These are phyloP conservation scores for Drosophila grimshawi DNA, from an alignment of 1,140 invertebrate genomes.

Conservation along the genomic window DNA sequence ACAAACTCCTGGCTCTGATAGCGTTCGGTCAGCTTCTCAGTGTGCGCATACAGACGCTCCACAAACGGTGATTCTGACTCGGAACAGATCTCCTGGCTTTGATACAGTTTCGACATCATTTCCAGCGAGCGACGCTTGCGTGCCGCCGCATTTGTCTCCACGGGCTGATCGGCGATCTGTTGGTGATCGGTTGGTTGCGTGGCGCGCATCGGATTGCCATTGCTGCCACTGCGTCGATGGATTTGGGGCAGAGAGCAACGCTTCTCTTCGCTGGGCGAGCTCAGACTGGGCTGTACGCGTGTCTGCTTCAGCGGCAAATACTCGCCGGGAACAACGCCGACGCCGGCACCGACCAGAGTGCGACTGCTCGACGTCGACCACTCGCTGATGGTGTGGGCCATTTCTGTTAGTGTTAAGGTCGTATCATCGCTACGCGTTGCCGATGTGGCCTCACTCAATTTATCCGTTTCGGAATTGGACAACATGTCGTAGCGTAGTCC, in stretches of 20 bases:
- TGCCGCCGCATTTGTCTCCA: constrained; percentile 70
- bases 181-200: constrained; percentile 14
- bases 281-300: constrained; percentile 59
- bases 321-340: constrained; percentile 85
- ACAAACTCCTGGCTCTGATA: constrained; percentile 88
- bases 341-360: constrained; percentile 85
- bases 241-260: constrained; percentile 71
- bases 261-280: constrained; percentile 77
- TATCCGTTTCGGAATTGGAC: constrained; percentile 86
- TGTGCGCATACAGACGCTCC: constrained; percentile 86
- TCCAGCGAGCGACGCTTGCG: constrained; percentile 78
- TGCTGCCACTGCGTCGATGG: constrained; percentile 73
- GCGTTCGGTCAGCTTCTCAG: constrained; percentile 87
- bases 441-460: constrained; percentile 84
- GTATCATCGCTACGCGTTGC: constrained; percentile 87
- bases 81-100: constrained; percentile 86
- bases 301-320: constrained; percentile 78
- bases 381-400: constrained; percentile 87
- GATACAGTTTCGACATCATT: constrained; percentile 85
- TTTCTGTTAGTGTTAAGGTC: constrained; percentile 85
- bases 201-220: constrained; percentile 65
- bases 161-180: constrained; percentile 6
- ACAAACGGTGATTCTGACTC: constrained; percentile 80
- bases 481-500: constrained; percentile 86
- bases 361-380: constrained; percentile 88